Evolutionary conservation across 2,113 vertebrate genomes (phyloP).

Genomic region (Hyaena hyaena): DNA sequence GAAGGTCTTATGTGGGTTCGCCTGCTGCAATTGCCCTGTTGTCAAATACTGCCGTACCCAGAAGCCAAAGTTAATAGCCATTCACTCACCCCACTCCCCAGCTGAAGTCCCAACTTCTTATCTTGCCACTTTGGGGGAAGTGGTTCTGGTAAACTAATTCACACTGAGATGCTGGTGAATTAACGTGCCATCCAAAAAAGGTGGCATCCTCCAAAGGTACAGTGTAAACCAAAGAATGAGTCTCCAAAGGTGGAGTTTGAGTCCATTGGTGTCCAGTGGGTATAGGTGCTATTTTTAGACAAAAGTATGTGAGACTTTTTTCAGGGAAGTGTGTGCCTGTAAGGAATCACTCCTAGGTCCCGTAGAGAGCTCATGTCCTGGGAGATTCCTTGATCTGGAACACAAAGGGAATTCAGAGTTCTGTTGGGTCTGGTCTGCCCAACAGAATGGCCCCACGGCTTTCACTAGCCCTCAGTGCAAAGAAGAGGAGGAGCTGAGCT

Average conservation of each 20-base stretch:
- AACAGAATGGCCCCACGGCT: not conserved
- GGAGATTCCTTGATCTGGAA: not conserved
- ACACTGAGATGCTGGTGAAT: not conserved
- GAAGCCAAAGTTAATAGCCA: not conserved
- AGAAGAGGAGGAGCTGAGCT: not conserved
- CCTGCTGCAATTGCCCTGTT: rapidly evolving
- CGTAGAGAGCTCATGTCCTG: not conserved
- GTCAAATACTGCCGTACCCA: not conserved
- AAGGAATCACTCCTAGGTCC: not conserved
- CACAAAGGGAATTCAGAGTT: not conserved
- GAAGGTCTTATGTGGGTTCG: not conserved
- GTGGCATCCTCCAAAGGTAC: not conserved
- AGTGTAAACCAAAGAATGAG: not conserved
- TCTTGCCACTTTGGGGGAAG: not conserved
- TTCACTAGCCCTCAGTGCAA: not conserved
- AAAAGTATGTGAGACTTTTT: not conserved
- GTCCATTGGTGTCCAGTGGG: not conserved
- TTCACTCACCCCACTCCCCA: not conserved
- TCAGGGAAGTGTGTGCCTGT: not conserved
- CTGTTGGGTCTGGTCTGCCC: not conserved
- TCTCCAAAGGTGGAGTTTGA: not conserved
- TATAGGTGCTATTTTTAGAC: not conserved
- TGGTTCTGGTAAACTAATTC: not conserved
- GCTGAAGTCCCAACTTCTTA: not conserved
- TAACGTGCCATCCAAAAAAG: not conserved